Base-by-base conservation (phyloP, 2,113 vertebrate genomes). In the Merops nubicus region DNA sequence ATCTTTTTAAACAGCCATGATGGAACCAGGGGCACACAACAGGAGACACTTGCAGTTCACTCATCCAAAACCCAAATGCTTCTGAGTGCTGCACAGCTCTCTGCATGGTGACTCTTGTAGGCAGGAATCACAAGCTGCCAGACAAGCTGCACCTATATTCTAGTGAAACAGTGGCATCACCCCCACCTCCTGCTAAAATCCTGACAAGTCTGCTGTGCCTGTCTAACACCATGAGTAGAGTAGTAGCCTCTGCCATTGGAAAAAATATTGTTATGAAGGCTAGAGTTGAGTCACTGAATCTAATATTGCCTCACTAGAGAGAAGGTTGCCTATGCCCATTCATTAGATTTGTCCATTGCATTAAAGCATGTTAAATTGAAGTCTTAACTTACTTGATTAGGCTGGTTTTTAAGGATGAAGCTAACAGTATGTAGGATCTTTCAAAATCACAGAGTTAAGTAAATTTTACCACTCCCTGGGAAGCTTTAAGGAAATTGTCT, bases 21-120 rank as follows among this genome's bases (percentile, higher is more conserved):
- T 45, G 5, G 56, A 87, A 88, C 3, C 22, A 29, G n/a, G 40
- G 18, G 33, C 33, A 70, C 15, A 56, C n/a, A n/a, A n/a, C n/a
- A n/a, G n/a, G 9, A 86, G 8, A 33, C 33, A 63, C 75, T 70
- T 72, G 40, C 23, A 34, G 43, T n/a, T 80, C 82, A 76, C 17
- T 77, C 63, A 67, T 21, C 20, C 56, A 59, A 48, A 88, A 80
- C 63, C 56, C 3, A 47, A 70, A 82, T 50, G 13, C 11, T 65
- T 69, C 22, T 42, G 40, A 47, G 21, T 59, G 17, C 16, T 60
- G 22, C 34, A 25, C 22, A 63, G 22, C 7, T 38, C n/a, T 36
- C 36, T 36, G 17, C 0, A 0, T 17, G 34, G 31, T 40, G 8
- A 11, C 31, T 80, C 5, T 31, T 29, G 11, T 12, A 31, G 4